Conservation (phyloP, 1,140 invertebrate genomes). For the Telenomus remus region DNA sequence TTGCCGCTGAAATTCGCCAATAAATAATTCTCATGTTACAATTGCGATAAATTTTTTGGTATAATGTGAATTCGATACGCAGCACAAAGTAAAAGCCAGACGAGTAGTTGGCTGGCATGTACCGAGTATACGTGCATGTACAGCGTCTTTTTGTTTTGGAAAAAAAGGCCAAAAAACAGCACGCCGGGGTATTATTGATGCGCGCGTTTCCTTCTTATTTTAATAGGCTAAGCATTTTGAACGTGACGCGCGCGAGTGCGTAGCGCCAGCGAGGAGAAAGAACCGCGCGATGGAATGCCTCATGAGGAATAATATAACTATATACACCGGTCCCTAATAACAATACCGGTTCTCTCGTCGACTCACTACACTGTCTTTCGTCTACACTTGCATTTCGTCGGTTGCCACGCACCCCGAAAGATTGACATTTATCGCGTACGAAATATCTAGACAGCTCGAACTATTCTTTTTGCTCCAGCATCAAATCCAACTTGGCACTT, state of each 20-base stretch:
- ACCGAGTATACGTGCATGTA: slow-evolving; percentile 13
- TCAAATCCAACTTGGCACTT: slow-evolving; percentile 27
- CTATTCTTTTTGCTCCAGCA: slow-evolving; percentile 41
- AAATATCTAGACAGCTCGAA: slow-evolving; percentile 48
- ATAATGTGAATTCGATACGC: slow-evolving; percentile 6
- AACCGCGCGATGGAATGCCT: slow-evolving; percentile 54
- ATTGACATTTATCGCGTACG: slow-evolving; percentile 55
- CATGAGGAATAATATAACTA: slow-evolving; percentile 60
- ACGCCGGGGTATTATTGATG: slow-evolving; percentile 26
- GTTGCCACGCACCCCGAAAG: slow-evolving; percentile 42
- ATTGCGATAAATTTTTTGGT: slow-evolving; percentile 3
- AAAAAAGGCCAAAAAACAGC: too few species aligned
- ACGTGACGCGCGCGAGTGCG: slow-evolving; percentile 45
- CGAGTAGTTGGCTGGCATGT: background rate
- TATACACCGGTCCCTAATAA: slow-evolving; percentile 42
- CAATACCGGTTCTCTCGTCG: slow-evolving; percentile 62
- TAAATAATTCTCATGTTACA: slow-evolving; percentile 2
- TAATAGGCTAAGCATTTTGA: slow-evolving; percentile 49
- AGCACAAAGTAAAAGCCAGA: slow-evolving; percentile 9
- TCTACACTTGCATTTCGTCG: slow-evolving; percentile 51
- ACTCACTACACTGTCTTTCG: slow-evolving; percentile 38
- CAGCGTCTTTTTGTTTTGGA: slow-evolving; percentile 13
- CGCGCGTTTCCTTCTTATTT: slow-evolving; percentile 37
- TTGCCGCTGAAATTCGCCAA: background rate
- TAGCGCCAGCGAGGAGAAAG: slow-evolving; percentile 52